phyloP scores from a whole-genome alignment of 2,888 invertebrate genomes.

The Ochropleura leucogaster region DNA sequence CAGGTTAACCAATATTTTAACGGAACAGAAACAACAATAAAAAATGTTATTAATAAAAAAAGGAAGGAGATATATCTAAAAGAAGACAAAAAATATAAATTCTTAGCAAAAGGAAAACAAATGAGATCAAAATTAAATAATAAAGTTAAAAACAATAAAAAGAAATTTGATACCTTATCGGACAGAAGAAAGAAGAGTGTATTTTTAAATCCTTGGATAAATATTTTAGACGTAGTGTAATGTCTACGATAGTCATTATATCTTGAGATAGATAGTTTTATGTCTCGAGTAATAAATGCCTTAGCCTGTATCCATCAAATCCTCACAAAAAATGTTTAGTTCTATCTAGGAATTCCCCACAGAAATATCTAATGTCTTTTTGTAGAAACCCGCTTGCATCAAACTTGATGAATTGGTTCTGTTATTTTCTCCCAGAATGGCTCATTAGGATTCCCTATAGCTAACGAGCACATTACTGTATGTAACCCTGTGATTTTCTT shows the following conservation, averaged over 20 bases:
- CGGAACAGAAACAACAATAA: too few relatives aligned
- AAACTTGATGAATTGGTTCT: conserved; percentile 17
- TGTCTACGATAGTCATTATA: too few relatives aligned
- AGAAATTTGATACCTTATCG: not conserved
- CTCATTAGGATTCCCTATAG: not conserved
- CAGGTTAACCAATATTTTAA: too few relatives aligned
- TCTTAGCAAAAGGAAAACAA: too few relatives aligned
- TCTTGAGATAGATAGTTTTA: not conserved
- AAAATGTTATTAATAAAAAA: too few relatives aligned
- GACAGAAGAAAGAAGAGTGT: not conserved
- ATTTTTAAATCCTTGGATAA: not conserved
- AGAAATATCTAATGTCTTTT: conserved; percentile 30
- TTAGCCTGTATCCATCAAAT: not conserved
- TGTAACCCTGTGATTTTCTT: conserved; percentile 32
- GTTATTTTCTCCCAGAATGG: too few relatives aligned
- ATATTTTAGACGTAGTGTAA: not conserved
- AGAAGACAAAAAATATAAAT: too few relatives aligned
- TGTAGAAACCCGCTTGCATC: not conserved
- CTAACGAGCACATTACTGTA: conserved; percentile 16
- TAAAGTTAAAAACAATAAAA: too few relatives aligned
- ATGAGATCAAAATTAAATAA: too few relatives aligned
- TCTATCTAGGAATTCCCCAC: not conserved
- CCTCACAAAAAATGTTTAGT: not conserved
- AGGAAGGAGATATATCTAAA: too few relatives aligned
- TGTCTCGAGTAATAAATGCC: not conserved